phyloP scores from a whole-genome alignment of 2,113 vertebrate species.

The Motacilla alba region DNA sequence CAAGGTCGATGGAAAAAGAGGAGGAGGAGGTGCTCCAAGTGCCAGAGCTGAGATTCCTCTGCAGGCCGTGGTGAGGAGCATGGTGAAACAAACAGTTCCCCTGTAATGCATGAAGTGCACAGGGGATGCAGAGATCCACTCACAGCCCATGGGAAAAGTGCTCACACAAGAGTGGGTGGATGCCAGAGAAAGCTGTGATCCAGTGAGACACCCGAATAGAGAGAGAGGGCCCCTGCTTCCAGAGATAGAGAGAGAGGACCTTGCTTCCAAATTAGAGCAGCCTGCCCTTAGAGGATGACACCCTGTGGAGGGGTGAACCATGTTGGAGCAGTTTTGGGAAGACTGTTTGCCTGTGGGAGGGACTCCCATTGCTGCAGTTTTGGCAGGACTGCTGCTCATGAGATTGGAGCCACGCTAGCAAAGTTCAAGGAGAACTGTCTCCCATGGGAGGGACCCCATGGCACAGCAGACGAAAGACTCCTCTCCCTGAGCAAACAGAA shows the following conservation, averaged over 20 bases:
- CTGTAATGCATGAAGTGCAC: not conserved
- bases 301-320: not conserved
- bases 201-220: too few relatives aligned
- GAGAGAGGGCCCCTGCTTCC: not conserved
- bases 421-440: not conserved
- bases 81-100: not conserved
- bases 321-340: rapidly evolving
- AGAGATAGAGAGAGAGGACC: not conserved
- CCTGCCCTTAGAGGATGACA: not conserved
- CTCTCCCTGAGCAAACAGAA: not conserved
- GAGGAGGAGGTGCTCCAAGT: not conserved
- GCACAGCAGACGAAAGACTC: not conserved
- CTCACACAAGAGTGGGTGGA: too few relatives aligned
- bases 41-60: rapidly evolving
- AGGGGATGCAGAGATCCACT: not conserved
- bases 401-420: not conserved
- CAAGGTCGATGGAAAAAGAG: not conserved
- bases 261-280: not conserved
- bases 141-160: too few relatives aligned
- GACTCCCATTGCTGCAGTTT: too few relatives aligned
- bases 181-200: too few relatives aligned
- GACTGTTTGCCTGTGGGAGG: not conserved
- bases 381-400: not conserved
- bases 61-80: not conserved
- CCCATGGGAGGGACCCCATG: rapidly evolving